Evolutionary conservation across 2,888 invertebrate genomes (phyloP), one percentile per base, ranked within the genome.

Genomic region (Hydraecia micacea): DNA sequence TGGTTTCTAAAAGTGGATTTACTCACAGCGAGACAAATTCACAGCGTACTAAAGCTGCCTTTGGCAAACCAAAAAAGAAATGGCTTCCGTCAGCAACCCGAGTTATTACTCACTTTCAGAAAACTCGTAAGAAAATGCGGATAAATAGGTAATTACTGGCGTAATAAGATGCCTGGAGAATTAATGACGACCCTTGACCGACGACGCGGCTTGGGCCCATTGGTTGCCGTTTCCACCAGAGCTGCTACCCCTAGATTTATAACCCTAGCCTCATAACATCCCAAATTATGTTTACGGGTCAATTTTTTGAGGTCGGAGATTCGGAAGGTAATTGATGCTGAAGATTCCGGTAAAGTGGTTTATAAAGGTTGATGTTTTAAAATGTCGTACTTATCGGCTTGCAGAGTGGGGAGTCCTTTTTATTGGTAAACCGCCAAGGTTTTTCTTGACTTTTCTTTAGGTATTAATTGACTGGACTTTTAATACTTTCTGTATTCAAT

Each of bases 241-340:
- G 77, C 28, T 73, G 86, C 75, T 78, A 75, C 81, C 80, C 83
- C 79, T 89, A 92, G 93, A 95, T 95, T 95, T 95, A 95, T 94
- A 93, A 91, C 92, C 89, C 87, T 83, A 87, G 91, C 89, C 89
- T 92, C 94, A 93, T 95, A 95, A 94, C 92, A 91, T 90, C 89
- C 87, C 90, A 94, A 94, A 95, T 95, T 94, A 93, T 93, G 92
- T 94, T 94, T 92, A 93, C 92, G 90, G 91, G 87, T 75, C 89
- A 88, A 90, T 92, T 91, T 92, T 78, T 90, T 81, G 91, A 87
- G 85, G 85, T 89, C 87, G 87, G 90, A 90, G 87, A 88, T 90
- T 89, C 83, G 89, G 71, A 52, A 36, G 71, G 68, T 78, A 86
- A 86, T 80, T 83, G 76, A 83, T 79, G 79, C 81, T 79, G 79